Evolutionary conservation across 2,113 vertebrate genomes (phyloP), one percentile per base, ranked within the genome.

Genomic region (Callithrix jacchus): DNA sequence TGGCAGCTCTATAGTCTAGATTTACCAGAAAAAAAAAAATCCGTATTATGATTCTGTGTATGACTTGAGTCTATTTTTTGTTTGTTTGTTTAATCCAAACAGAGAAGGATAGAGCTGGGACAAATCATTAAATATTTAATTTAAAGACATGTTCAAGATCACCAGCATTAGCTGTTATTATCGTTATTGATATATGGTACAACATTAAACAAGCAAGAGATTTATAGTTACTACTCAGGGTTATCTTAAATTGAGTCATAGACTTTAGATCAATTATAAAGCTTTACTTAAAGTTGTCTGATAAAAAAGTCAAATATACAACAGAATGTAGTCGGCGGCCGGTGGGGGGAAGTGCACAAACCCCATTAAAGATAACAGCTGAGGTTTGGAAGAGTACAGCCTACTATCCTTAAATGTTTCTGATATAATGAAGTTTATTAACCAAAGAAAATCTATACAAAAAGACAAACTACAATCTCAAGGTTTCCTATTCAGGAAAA

Each of bases 201-300:
- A 93, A 18, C 37, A 80, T n/a, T 89, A 93, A 85, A 93, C 12
- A 86, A 80, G 13, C 30, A 86, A 58, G 66, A 85, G 66, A 91
- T 52, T 91, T 82, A 86, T 12, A 86, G 25, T 81, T 35, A 27
- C 11, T 54, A 7, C 12, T 89, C 16, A 16, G 30, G 20, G n/a
- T n/a, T 76, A 82, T 77, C 91, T 83, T 87, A 95, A 74, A 77
- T 71, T 86, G 42, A 96, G 74, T 56, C 40, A n/a, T 32, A 74
- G 45, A 71, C 25, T 93, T 91, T 54, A 89, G 64, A 84, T 84
- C 23, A 80, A 54, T 71, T 47, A 74, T 66, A 70, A 76, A 14
- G 23, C 13, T 42, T 86, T 89, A 84, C 37, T 82, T 66, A 76
- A 89, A 86, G 49, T 5, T 84, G 37, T 71, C 49, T 82, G n/a